phyloP scores from a whole-genome alignment of 2,113 vertebrate genomes.

The Eulemur rufifrons region DNA sequence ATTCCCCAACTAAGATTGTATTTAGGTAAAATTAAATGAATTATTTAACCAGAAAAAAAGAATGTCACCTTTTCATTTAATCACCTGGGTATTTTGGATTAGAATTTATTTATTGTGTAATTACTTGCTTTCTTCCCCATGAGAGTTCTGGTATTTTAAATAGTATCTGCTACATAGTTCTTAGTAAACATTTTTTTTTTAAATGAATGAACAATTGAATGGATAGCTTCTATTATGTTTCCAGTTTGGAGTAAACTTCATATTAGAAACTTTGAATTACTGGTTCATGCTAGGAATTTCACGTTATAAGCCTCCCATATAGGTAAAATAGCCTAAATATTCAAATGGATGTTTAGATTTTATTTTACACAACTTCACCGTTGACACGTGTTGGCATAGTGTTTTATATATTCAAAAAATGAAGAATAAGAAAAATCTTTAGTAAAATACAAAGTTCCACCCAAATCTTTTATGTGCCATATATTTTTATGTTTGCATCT shows the following conservation, averaged over 20 bases:
- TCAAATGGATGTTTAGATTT: conserved; percentile 27
- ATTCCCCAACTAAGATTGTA: neutral
- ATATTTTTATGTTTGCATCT: neutral
- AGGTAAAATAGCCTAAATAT: neutral
- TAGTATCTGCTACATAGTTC: neutral
- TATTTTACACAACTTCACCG: neutral
- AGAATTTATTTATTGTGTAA: neutral
- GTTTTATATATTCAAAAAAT: neutral
- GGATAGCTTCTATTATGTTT: neutral
- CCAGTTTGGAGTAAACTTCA: neutral
- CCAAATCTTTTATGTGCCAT: neutral
- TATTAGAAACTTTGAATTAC: neutral
- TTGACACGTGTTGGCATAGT: neutral
- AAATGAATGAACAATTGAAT: neutral
- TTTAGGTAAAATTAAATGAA: neutral
- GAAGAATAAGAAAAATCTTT: neutral
- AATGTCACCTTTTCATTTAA: neutral
- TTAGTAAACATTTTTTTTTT: neutral
- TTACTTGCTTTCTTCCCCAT: neutral
- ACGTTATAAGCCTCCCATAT: neutral
- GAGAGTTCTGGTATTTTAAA: neutral
- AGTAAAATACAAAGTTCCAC: neutral
- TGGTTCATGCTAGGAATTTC: neutral
- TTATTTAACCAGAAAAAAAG: neutral
- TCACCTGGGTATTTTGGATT: neutral